A percentile compares a stretch with the other conserved stretches of the same genome.
Conservation (phyloP, 1,140 invertebrate genomes). For the Pogonus chalceus region DNA sequence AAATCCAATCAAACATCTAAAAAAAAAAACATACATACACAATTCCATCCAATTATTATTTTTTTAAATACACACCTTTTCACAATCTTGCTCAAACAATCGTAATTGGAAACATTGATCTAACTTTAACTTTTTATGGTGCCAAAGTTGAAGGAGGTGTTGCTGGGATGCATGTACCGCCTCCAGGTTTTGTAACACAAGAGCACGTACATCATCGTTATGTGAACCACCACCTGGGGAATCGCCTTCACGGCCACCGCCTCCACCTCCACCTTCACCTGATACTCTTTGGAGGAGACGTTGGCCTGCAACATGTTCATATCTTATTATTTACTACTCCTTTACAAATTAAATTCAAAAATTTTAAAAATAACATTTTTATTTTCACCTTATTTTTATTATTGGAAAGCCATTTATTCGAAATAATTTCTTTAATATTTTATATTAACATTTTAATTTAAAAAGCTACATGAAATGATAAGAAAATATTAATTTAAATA, state of each 20-base stretch:
- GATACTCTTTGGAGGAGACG: constrained; percentile 39
- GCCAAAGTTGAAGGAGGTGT: constrained; percentile 86
- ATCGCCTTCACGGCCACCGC: constrained; percentile 35
- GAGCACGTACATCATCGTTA: constrained; percentile 36
- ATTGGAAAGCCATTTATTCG: too few relatives aligned
- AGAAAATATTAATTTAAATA: not conserved
- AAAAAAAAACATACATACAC: constrained; percentile 25
- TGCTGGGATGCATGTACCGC: constrained; percentile 78
- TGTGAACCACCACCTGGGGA: constrained; percentile 27
- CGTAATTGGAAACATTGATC: constrained; percentile 93
- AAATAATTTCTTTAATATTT: constrained; percentile 1
- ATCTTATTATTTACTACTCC: too few relatives aligned
- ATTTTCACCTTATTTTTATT: too few relatives aligned
- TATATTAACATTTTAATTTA: constrained; percentile 7
- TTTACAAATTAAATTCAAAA: too few relatives aligned
- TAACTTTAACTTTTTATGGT: constrained; percentile 82
- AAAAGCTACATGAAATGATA: not conserved
- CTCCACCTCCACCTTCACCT: constrained; percentile 33
- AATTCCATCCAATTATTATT: not conserved
- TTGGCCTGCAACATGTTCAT: constrained; percentile 40
- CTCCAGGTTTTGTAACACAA: constrained; percentile 68
- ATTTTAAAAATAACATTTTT: too few relatives aligned
- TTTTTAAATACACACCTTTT: constrained; percentile 74
- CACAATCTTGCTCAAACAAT: constrained; percentile 93
- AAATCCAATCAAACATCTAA: constrained; percentile 96